phyloP scores from a whole-genome alignment of 2,888 invertebrate species.

The Deilephila porcellus region DNA sequence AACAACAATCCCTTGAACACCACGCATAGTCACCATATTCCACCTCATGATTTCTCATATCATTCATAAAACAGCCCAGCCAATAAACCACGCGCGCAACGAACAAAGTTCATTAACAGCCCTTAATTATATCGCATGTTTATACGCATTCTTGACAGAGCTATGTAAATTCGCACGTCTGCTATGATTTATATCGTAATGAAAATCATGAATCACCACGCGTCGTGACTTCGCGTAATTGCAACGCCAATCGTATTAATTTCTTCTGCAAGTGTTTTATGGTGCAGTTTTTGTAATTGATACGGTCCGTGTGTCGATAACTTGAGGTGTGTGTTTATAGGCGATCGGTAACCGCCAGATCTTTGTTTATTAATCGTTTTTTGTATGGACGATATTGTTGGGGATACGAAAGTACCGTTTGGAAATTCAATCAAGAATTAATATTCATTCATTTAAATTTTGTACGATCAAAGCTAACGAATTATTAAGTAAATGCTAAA shows the following conservation, averaged over 20 bases:
- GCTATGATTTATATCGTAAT: conserved; percentile 71
- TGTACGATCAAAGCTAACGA: too few relatives aligned
- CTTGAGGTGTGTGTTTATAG: conserved; percentile 46
- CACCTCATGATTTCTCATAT: too few relatives aligned
- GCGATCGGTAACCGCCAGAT: neutral
- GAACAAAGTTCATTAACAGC: conserved; percentile 11
- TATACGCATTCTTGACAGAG: conserved; percentile 59
- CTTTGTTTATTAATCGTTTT: neutral
- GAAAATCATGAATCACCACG: conserved; percentile 73
- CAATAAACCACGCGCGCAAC: neutral
- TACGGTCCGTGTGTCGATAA: conserved; percentile 68
- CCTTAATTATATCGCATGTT: conserved; percentile 53
- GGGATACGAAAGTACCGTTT: neutral
- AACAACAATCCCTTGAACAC: too few relatives aligned
- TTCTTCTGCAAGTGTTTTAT: conserved; percentile 75
- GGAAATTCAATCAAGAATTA: neutral
- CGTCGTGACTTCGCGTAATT: conserved; percentile 82
- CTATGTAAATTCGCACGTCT: conserved; percentile 74
- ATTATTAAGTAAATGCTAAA: too few relatives aligned
- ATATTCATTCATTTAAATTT: too few relatives aligned
- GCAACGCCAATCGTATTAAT: conserved; percentile 82
- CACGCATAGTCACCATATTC: too few relatives aligned
- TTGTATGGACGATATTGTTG: neutral
- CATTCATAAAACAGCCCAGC: neutral
- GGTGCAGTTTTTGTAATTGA: conserved; percentile 79